phyloP scores from a whole-genome alignment of 2,797 vertebrate genomes.

The Sphenodon punctatus region DNA sequence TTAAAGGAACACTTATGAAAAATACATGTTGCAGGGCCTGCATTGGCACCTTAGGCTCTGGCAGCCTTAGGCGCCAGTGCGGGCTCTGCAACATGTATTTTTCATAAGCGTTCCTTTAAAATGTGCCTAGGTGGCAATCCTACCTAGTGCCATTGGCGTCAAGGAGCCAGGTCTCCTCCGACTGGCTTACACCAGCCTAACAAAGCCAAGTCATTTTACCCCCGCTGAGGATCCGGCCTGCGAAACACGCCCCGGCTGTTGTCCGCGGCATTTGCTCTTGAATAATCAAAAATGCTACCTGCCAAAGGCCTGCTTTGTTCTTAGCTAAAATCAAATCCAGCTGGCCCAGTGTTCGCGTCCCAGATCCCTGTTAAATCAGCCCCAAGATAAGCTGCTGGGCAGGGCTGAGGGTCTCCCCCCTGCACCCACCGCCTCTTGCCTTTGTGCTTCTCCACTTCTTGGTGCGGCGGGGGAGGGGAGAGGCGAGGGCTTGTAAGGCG shows the following conservation, averaged over 20 bases:
- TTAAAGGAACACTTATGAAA: too few species aligned
- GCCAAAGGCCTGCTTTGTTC: constrained; percentile 33
- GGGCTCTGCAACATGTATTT: too few species aligned
- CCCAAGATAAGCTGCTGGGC: constrained; percentile 49
- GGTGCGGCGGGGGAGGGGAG: constrained; percentile 9
- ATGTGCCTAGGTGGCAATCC: too few species aligned
- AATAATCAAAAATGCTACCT: not conserved
- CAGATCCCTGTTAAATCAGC: constrained; percentile 12
- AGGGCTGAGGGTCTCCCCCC: not conserved
- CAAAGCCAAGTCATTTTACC: not conserved
- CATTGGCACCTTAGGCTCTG: not conserved
- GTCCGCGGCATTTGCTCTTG: not conserved
- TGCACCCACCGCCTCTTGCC: constrained; percentile 20
- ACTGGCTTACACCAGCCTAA: not conserved
- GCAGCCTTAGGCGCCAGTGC: too few species aligned
- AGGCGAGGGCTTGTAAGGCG: not conserved
- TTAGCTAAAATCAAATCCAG: constrained; percentile 56
- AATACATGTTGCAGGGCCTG: too few species aligned
- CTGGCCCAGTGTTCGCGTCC: constrained; percentile 38
- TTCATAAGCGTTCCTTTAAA: too few species aligned
- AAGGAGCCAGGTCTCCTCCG: not conserved
- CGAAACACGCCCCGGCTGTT: too few species aligned
- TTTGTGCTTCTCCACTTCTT: constrained; percentile 52
- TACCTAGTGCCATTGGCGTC: too few species aligned
- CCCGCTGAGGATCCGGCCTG: not conserved